A percentile compares a stretch with the other conserved stretches of the same genome.
Evolutionary conservation across 2,113 vertebrate genomes (phyloP).

Genomic region (Sclerurus mexicanus): DNA sequence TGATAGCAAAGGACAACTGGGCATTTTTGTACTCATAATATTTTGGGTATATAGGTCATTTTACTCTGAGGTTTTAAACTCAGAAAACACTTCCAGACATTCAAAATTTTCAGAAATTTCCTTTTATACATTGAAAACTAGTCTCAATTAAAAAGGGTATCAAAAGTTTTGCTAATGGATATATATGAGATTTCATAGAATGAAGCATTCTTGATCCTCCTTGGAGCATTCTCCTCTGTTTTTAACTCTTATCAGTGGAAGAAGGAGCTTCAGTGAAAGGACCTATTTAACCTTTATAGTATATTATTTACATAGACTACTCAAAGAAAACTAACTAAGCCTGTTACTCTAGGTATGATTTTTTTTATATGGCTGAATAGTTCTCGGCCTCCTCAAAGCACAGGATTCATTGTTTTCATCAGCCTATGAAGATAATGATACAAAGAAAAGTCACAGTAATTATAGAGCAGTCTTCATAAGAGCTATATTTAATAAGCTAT

Average conservation of each 20-base stretch:
- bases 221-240: background rate
- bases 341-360: background rate
- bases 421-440: constrained; percentile 44
- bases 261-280: background rate
- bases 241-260: background rate
- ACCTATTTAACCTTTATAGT: background rate
- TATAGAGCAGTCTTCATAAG: constrained; percentile 50
- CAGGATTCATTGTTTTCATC: constrained; percentile 43
- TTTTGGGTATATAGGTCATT: background rate
- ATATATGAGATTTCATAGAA: background rate
- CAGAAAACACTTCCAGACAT: background rate
- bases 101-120: background rate
- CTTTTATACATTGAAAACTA: background rate
- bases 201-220: background rate
- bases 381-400: constrained; percentile 19
- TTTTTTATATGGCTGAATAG: constrained; percentile 7
- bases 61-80: background rate
- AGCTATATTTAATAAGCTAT: constrained; percentile 59
- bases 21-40: background rate
- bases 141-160: background rate
- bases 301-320: background rate
- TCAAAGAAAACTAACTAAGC: background rate
- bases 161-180: background rate
- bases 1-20: background rate
- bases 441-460: constrained; percentile 62